Conservation (phyloP, 2,888 invertebrate genomes). For the Lumbricus terrestris region DNA sequence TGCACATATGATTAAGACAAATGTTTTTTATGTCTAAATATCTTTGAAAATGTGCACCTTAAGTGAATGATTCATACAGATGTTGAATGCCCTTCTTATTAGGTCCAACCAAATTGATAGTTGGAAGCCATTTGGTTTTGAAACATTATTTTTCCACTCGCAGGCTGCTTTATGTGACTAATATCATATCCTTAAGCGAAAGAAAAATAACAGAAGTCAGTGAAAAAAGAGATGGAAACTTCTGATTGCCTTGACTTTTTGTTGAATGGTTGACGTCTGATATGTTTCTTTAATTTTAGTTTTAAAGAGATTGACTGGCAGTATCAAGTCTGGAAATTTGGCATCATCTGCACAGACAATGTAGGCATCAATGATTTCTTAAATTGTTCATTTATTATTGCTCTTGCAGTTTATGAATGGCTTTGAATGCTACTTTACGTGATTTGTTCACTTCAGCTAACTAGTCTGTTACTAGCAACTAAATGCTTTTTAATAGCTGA, state of each 20-base stretch:
- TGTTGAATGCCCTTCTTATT: not conserved
- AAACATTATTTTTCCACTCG: not conserved
- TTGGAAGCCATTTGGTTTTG: not conserved
- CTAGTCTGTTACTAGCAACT: not conserved
- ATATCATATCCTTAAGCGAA: not conserved
- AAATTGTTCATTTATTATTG: not conserved
- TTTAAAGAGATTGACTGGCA: conserved; percentile 83
- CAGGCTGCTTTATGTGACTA: not conserved
- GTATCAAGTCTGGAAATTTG: conserved; percentile 97
- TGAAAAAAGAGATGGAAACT: not conserved
- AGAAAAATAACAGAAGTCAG: not conserved
- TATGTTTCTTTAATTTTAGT: conserved; percentile 23
- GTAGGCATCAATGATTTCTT: conserved; percentile 59
- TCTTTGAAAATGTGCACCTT: not conserved
- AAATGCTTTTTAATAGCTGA: not conserved
- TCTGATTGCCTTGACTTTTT: not conserved
- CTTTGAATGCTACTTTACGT: not conserved
- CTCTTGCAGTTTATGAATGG: not conserved
- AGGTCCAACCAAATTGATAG: not conserved
- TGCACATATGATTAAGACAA: not conserved
- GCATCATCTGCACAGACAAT: conserved; percentile 95
- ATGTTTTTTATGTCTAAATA: not conserved
- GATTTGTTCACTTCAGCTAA: not conserved
- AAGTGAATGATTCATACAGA: not conserved
- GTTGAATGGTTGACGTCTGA: not conserved